Percentiles rank a stretch among this genome's conserved stretches.
phyloP scores from a whole-genome alignment of 2,113 vertebrate genomes.

The Alethe diademata region DNA sequence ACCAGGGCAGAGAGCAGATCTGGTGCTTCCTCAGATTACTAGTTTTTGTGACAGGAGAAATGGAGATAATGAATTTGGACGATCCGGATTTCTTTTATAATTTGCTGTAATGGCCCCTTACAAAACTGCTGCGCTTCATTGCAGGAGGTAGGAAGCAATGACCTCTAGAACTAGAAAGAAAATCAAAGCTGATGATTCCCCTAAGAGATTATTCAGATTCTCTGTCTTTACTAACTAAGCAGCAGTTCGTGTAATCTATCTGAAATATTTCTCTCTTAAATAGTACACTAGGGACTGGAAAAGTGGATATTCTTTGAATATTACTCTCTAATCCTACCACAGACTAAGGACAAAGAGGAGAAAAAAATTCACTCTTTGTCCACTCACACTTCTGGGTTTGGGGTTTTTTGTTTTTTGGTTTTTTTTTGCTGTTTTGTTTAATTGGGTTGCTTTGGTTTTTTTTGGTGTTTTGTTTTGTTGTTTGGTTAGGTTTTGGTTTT shows the following conservation, averaged over 20 bases:
- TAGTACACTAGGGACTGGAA: background rate
- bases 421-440: background rate
- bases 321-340: background rate
- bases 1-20: background rate
- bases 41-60: slow-evolving; percentile 5
- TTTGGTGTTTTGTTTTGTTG: background rate
- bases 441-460: accelerated
- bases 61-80: background rate
- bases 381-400: background rate
- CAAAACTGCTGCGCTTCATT: background rate
- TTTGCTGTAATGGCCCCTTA: background rate
- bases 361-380: background rate
- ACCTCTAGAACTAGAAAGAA: slow-evolving; percentile 1
- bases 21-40: background rate
- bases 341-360: background rate
- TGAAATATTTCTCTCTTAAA: background rate
- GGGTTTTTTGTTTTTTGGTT: background rate
- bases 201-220: background rate
- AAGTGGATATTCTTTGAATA: background rate
- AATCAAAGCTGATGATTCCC: background rate
- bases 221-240: background rate
- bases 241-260: background rate
- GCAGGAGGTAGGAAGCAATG: background rate
- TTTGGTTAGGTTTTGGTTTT: background rate
- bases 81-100: background rate